Base-by-base conservation (phyloP, 2,797 vertebrate genomes). In the Pterois miles region DNA sequence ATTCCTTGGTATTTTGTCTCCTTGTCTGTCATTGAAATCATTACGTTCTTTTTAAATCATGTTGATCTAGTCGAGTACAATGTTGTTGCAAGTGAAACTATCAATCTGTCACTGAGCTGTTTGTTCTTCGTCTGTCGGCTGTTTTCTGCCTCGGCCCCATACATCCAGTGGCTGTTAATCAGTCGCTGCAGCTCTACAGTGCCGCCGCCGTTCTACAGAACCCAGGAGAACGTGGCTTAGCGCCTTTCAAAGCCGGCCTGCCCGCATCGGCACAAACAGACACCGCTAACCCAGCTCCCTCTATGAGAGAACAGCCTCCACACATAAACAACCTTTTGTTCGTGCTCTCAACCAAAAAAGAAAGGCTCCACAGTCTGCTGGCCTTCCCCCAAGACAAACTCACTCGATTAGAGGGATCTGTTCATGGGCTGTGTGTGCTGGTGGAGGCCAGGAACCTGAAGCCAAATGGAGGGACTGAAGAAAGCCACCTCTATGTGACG, bases 361-460 rank as follows among this genome's bases (percentile, higher is more conserved):
- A 84, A 66, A 94, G 91, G 89, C 87, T 96, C 94, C 92, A 93
- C 95, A 92, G 95, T 84, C 91, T 87, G 82, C 86, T 96, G 95
- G 95, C 93, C 91, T 87, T 87, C 88, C 90, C 91, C 96, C 95
- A 96, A 96, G 90, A 94, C 93, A 96, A 95, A 96, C 93, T 95
- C 89, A 91, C 91, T 94, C 94, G 94, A 94, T 96, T 94, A 96
- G 93, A 96, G 92, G 93, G 93, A 93, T 94, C 91, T 76, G 92
- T 94, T 92, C 94, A 89, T 91, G 88, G 64, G 92, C 89, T 91
- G 86, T 78, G 92, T 52, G 4, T 43, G 50, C 73, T 79, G 72
- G 54, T 65, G 64, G 52, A 85, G 74, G 71, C 68, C 83, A 57
- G 65, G 53, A 74, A 81, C 78, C 83, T 82, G 75, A 76, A 82